Percentiles rank a stretch among this genome's conserved stretches.
Conservation (phyloP, 2,113 vertebrate species). For the Labrus mixtus region DNA sequence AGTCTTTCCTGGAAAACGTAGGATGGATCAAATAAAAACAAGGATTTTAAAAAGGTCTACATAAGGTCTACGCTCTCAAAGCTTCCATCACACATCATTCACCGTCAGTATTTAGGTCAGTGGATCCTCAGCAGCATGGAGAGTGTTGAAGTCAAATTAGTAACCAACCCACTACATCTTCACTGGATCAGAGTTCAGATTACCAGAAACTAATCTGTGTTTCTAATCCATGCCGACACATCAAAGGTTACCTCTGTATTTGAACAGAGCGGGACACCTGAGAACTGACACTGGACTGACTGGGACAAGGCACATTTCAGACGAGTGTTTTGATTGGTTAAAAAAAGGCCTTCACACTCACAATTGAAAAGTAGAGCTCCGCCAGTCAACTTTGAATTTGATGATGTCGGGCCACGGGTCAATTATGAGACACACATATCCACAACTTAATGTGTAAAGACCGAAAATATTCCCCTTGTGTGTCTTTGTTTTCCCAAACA, state of each 20-base stretch:
- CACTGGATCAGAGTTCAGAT: constrained; percentile 44
- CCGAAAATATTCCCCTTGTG: too few relatives aligned
- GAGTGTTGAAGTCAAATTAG: neutral
- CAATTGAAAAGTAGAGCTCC: too few relatives aligned
- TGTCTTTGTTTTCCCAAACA: too few relatives aligned
- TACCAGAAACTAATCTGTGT: constrained; percentile 52
- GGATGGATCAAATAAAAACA: neutral
- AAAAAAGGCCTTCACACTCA: too few relatives aligned
- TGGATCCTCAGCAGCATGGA: neutral
- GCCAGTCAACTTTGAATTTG: too few relatives aligned
- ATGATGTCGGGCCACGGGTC: too few relatives aligned
- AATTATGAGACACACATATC: too few relatives aligned
- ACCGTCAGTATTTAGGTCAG: constrained; percentile 22
- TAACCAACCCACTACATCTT: neutral
- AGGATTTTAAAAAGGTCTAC: neutral
- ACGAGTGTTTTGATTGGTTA: neutral
- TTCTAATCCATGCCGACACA: constrained; percentile 48
- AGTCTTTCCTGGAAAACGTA: too few relatives aligned
- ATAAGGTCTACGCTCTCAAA: neutral
- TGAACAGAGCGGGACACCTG: constrained; percentile 8
- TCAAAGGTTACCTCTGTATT: constrained; percentile 15
- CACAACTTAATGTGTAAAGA: too few relatives aligned
- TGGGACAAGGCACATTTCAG: neutral
- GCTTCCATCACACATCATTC: neutral
- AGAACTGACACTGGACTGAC: neutral